Evolutionary conservation across 2,113 vertebrate species (phyloP).

Genomic region (Ammodytes dubius): DNA sequence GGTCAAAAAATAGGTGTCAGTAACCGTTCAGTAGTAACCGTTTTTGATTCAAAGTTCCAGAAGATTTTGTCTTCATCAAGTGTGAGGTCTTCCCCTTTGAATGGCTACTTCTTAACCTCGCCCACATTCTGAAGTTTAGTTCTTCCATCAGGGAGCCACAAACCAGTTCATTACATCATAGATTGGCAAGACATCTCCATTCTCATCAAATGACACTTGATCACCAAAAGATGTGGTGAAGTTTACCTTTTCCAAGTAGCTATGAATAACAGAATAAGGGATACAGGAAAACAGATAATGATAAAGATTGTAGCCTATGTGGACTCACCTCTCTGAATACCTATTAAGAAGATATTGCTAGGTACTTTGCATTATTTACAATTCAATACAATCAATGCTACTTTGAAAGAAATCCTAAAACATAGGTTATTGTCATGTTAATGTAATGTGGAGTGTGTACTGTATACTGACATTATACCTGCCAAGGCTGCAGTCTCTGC

Average conservation of each 20-base stretch:
- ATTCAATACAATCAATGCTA: background rate
- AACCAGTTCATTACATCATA: conserved; percentile 85
- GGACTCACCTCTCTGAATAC: background rate
- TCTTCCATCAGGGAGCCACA: conserved; percentile 62
- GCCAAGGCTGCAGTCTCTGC: conserved; percentile 74
- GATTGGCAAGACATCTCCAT: conserved; percentile 80
- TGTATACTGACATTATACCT: conserved; percentile 67
- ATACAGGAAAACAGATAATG: background rate
- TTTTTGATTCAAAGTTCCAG: conserved; percentile 69
- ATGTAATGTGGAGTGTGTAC: background rate
- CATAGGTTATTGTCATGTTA: background rate
- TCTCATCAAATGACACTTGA: conserved; percentile 79
- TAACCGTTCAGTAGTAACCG: conserved; percentile 47
- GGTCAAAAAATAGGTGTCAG: background rate
- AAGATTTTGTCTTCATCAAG: conserved; percentile 75
- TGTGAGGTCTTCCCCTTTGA: conserved; percentile 63
- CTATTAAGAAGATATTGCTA: background rate
- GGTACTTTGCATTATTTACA: background rate
- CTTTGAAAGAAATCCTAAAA: background rate
- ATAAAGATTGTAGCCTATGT: too few relatives aligned
- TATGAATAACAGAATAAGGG: conserved; percentile 22
- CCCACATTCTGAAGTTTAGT: conserved; percentile 71
- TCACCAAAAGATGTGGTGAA: conserved; percentile 81
- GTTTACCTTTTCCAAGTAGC: conserved; percentile 78
- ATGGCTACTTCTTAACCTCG: conserved; percentile 64